Evolutionary conservation across 1,140 invertebrate genomes (phyloP).

Genomic region (Hylaeus volcanicus): DNA sequence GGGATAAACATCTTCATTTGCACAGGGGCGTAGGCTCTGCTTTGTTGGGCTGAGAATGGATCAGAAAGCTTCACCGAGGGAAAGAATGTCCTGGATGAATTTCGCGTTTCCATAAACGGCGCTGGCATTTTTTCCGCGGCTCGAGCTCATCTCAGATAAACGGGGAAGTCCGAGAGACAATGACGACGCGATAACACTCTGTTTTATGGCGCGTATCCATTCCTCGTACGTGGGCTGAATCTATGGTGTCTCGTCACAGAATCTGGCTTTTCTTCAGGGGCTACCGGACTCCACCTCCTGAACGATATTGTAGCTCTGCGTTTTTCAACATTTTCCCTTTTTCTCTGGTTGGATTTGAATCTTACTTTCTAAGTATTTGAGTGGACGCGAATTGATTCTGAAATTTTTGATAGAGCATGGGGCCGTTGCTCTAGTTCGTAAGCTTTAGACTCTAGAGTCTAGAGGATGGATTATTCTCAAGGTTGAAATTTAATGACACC

Average conservation of each 20-base stretch:
- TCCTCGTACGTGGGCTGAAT: slow-evolving; percentile 51
- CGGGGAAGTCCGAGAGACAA: slow-evolving; percentile 43
- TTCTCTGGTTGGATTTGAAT: too few relatives aligned
- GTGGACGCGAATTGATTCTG: too few relatives aligned
- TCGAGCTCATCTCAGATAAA: slow-evolving; percentile 42
- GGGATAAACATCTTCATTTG: too few relatives aligned
- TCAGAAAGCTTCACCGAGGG: neutral
- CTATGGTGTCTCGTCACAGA: slow-evolving; percentile 24
- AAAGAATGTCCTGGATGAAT: slow-evolving; percentile 9
- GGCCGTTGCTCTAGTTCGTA: too few relatives aligned
- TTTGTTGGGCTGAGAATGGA: neutral
- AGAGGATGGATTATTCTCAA: too few relatives aligned
- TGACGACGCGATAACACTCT: slow-evolving; percentile 56
- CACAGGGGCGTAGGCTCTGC: neutral
- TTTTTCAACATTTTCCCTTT: neutral
- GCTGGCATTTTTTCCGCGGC: slow-evolving; percentile 3
- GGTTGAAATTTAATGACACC: too few relatives aligned
- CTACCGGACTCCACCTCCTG: too few relatives aligned
- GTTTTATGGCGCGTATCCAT: slow-evolving; percentile 54
- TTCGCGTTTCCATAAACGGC: slow-evolving; percentile 42
- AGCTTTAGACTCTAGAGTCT: too few relatives aligned
- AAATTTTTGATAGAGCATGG: too few relatives aligned
- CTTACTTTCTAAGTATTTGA: too few relatives aligned
- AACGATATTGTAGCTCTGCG: neutral
- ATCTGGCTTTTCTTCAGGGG: neutral